phyloP scores from a whole-genome alignment of 2,113 vertebrate genomes.

The Pipra filicauda region DNA sequence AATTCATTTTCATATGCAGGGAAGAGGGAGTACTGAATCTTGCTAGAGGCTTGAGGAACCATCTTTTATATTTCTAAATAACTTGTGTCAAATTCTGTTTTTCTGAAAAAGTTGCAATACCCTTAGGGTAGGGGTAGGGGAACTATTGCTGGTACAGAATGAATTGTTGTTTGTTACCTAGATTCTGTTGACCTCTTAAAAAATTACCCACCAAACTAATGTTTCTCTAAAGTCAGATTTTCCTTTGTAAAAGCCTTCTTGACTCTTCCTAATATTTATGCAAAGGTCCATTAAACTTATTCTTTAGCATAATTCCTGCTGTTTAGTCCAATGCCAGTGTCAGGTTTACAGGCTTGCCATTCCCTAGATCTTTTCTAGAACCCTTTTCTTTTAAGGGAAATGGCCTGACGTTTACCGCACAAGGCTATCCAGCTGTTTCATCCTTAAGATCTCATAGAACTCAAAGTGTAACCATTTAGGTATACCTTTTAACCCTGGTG shows the following conservation, averaged over 20 bases:
- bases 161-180: not conserved
- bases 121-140: not conserved
- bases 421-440: not conserved
- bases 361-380: not conserved
- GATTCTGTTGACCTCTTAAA: not conserved
- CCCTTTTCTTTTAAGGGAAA: not conserved
- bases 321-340: not conserved
- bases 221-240: not conserved
- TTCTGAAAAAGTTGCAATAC: not conserved
- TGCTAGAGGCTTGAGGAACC: not conserved
- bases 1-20: not conserved
- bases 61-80: not conserved
- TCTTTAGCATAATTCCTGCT: not conserved
- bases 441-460: not conserved
- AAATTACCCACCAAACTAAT: rapidly evolving
- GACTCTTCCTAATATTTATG: not conserved
- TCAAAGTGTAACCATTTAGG: not conserved
- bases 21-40: not conserved
- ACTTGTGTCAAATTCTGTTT: not conserved
- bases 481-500: not conserved
- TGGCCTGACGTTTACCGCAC: not conserved
- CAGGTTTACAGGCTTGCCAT: not conserved
- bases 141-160: not conserved
- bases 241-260: not conserved
- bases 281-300: not conserved